Evolutionary conservation across 2,888 invertebrate species (phyloP).

Genomic region (Nomada hirtipes): DNA sequence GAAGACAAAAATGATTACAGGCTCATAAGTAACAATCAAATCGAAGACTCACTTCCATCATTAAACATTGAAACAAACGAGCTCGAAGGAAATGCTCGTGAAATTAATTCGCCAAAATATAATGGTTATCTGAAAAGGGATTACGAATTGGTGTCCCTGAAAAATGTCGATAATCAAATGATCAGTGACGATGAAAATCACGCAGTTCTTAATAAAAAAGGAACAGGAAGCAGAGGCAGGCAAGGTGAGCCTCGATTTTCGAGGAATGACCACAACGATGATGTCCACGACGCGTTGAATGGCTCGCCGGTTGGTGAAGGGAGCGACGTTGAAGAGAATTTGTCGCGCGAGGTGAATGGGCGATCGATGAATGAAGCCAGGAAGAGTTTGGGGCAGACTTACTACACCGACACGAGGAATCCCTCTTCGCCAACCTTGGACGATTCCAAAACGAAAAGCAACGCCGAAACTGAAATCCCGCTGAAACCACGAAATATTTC

Average conservation of each 20-base stretch:
- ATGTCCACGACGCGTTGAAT: slow-evolving; percentile 23
- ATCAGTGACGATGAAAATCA: slow-evolving; percentile 3
- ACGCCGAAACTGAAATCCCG: too few species aligned
- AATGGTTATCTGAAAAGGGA: background rate
- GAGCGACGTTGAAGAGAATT: slow-evolving; percentile 48
- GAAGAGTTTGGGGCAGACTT: slow-evolving; percentile 19
- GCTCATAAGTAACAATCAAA: background rate
- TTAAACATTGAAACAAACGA: too few species aligned
- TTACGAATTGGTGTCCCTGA: background rate
- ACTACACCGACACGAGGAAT: slow-evolving; percentile 7
- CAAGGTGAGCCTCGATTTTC: slow-evolving; percentile 10
- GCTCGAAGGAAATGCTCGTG: too few species aligned
- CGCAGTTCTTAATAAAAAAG: background rate
- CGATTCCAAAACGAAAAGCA: background rate
- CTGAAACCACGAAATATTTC: too few species aligned
- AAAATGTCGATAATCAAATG: background rate
- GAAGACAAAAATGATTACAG: background rate
- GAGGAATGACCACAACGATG: slow-evolving; percentile 11
- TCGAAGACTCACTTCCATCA: background rate
- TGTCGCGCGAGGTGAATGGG: slow-evolving; percentile 49
- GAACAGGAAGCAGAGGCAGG: background rate
- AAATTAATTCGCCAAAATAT: too few species aligned
- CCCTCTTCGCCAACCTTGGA: background rate
- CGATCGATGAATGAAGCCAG: slow-evolving; percentile 49
- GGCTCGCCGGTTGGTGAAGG: slow-evolving; percentile 42